Percentiles rank a stretch among this genome's conserved stretches.
phyloP scores from a whole-genome alignment of 2,888 invertebrate species.

The Oscheius sp. region DNA sequence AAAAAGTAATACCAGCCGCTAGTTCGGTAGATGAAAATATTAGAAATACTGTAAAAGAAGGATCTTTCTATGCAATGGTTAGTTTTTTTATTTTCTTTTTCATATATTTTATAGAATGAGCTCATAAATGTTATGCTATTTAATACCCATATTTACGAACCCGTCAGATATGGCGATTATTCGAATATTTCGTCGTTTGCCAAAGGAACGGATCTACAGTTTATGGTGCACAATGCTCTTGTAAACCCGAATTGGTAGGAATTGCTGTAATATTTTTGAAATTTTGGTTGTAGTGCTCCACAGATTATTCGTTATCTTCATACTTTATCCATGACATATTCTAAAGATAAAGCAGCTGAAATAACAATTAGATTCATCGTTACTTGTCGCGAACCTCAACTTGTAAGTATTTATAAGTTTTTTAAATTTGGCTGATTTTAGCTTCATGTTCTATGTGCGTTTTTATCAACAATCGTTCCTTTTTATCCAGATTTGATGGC shows the following conservation, averaged over 20 bases:
- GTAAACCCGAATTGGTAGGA: constrained; percentile 11
- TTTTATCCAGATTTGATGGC: constrained; percentile 45
- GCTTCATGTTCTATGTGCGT: constrained; percentile 34
- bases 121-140: constrained; percentile 7
- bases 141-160: constrained; percentile 6
- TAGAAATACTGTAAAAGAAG: constrained; percentile 7
- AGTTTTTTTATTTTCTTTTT: neutral
- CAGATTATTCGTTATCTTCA: constrained; percentile 53
- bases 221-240: constrained; percentile 42
- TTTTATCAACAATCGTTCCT: constrained; percentile 13
- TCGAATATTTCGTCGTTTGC: constrained; percentile 43
- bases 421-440: constrained; percentile 1
- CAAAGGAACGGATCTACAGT: constrained; percentile 42
- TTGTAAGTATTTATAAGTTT: constrained; percentile 1
- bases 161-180: constrained; percentile 18
- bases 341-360: constrained; percentile 54
- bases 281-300: constrained; percentile 29
- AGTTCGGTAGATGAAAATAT: neutral
- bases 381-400: neutral
- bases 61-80: constrained; percentile 22
- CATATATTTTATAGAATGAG: constrained; percentile 16
- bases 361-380: constrained; percentile 47
- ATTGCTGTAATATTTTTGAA: neutral
- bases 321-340: constrained; percentile 46
- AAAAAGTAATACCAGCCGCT: neutral